Conservation (phyloP, 1,140 invertebrate genomes). For the Trinorchestia longiramus region DNA sequence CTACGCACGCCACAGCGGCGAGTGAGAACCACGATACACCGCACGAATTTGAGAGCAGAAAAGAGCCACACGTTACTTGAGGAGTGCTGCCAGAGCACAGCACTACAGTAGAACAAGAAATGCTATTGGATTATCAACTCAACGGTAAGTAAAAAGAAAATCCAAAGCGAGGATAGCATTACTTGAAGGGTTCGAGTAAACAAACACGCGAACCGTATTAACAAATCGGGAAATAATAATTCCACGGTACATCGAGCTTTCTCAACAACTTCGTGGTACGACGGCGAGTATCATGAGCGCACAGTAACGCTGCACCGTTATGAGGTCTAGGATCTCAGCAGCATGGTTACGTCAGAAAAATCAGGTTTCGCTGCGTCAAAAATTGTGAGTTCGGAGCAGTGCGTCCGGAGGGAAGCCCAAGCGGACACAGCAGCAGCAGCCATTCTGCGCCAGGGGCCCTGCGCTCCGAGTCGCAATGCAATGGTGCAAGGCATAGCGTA, state of each 20-base stretch:
- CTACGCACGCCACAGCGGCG: neutral
- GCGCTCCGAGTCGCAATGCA: neutral
- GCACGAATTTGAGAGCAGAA: neutral
- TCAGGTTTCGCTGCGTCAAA: neutral
- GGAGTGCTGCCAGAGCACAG: neutral
- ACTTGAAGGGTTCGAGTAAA: neutral
- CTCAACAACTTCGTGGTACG: neutral
- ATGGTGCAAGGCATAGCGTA: neutral
- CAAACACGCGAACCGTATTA: neutral
- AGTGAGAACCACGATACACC: neutral
- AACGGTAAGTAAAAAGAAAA: neutral
- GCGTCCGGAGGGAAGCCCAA: neutral
- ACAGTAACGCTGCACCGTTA: neutral
- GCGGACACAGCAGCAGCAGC: neutral
- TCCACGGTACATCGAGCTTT: neutral
- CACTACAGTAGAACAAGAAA: neutral
- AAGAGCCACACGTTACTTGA: neutral
- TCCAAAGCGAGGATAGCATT: neutral
- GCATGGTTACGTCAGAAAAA: neutral
- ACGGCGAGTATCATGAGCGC: neutral
- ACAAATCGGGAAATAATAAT: neutral
- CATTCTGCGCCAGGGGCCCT: neutral
- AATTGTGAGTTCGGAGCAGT: neutral
- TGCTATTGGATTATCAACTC: neutral
- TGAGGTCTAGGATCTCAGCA: neutral